Evolutionary conservation across 2,888 invertebrate genomes (phyloP), one percentile per base, ranked within the genome.

Genomic region (Diplazon laetatorius): DNA sequence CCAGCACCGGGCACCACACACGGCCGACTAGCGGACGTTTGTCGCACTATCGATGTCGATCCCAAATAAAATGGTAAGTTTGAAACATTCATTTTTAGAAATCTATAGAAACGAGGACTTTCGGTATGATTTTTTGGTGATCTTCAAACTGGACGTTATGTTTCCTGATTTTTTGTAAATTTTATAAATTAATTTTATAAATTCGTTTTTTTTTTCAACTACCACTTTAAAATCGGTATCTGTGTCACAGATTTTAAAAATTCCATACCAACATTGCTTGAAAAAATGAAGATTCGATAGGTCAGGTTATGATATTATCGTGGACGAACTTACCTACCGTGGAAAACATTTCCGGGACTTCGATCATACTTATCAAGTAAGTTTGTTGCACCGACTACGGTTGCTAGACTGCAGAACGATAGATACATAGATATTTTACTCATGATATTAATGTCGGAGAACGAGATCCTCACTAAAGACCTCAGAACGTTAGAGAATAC

Each of bases 281-380:
- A 57, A 0, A 18, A 50, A 60, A 20, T 20, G 18, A 30, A 59
- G 30, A 70, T 70, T 50, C 16, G 37, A 2, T 14, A 42, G 5
- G 20, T 57, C n/a, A 60, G 6, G 8, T 44, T 18, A 20, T 46
- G n/a, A 16, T 1, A 18, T n/a, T 22, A 74, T 57, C n/a, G 48
- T 39, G 25, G 39, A n/a, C 37, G 8, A 30, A 78, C 82, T 89
- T 76, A 86, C 89, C 88, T 86, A 85, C 89, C 89, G 76, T 89
- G 88, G 76, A 85, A 85, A 66, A 85, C 77, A 71, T 79, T 82
- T 72, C 78, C 82, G 12, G 84, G 66, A 42, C 46, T 74, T 16
- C 70, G 70, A 30, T 50, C 55, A 30, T 85, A 83, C 66, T 83
- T 82, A 25, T 86, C 82, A 22, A 85, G 81, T 55, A 82, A 59